Evolutionary conservation across 2,113 vertebrate species (phyloP).

Genomic region (Papio anubis): DNA sequence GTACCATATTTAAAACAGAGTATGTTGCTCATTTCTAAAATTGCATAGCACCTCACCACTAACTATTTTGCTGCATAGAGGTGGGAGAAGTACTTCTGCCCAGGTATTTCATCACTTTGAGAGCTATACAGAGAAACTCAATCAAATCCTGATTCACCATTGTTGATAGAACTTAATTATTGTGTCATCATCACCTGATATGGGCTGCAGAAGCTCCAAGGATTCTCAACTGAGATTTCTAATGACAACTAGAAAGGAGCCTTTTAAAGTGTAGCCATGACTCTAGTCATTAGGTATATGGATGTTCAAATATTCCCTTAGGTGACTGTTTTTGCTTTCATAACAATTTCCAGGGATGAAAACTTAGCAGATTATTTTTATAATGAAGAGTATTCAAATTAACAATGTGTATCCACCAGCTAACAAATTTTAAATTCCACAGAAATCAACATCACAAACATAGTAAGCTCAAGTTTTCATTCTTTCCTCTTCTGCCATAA

Average conservation of each 20-base stretch:
- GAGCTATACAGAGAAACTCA: constrained; percentile 21
- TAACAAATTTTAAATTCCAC: neutral
- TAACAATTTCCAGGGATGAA: neutral
- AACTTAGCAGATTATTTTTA: neutral
- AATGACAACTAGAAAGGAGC: neutral
- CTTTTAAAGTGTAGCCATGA: neutral
- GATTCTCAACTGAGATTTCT: constrained; percentile 12
- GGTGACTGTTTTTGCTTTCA: neutral
- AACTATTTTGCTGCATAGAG: neutral
- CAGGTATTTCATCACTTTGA: constrained; percentile 4
- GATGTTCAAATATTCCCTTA: neutral
- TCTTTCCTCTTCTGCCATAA: neutral
- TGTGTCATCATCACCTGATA: constrained; percentile 15
- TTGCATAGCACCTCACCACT: neutral
- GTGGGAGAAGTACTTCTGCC: neutral
- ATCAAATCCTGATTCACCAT: constrained; percentile 40
- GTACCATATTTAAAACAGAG: neutral
- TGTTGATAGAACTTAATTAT: constrained; percentile 6
- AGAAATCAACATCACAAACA: neutral
- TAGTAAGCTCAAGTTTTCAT: neutral
- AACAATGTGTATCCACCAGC: neutral
- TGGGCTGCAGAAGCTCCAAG: neutral
- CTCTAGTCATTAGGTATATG: neutral
- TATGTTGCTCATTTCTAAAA: constrained; percentile 29
- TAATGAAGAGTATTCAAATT: constrained; percentile 14